Evolutionary conservation across 2,797 vertebrate species (phyloP).

Genomic region (Scyliorhinus canicula): DNA sequence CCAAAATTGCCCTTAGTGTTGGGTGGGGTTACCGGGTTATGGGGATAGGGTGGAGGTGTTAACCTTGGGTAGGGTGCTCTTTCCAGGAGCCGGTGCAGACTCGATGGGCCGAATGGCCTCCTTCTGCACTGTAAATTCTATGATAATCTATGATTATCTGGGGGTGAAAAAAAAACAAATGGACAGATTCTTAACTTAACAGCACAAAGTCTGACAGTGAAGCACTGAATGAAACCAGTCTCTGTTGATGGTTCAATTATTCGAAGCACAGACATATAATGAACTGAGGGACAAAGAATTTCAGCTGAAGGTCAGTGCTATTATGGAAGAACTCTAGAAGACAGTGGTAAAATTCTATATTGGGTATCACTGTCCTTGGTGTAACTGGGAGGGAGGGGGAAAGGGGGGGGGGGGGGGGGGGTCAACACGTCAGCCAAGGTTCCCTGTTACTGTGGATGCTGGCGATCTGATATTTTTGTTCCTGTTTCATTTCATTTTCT

Average conservation of each 20-base stretch:
- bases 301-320: neutral
- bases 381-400: too few species aligned
- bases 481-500: neutral
- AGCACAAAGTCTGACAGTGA: neutral
- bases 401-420: neutral
- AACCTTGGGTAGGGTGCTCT: too few species aligned
- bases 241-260: neutral
- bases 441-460: neutral
- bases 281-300: neutral
- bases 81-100: too few species aligned
- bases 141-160: neutral
- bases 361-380: neutral
- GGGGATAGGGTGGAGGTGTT: too few species aligned
- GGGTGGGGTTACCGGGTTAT: too few species aligned
- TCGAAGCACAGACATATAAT: neutral
- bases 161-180: neutral
- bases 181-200: neutral
- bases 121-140: too few species aligned
- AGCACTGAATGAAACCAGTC: neutral
- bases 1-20: too few species aligned
- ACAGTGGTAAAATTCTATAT: neutral
- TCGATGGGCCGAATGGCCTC: too few species aligned
- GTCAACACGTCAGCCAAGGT: neutral
- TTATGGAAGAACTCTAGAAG: neutral
- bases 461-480: neutral